phyloP scores from a whole-genome alignment of 1,140 invertebrate species.

The Phenacoccus solenopsis region DNA sequence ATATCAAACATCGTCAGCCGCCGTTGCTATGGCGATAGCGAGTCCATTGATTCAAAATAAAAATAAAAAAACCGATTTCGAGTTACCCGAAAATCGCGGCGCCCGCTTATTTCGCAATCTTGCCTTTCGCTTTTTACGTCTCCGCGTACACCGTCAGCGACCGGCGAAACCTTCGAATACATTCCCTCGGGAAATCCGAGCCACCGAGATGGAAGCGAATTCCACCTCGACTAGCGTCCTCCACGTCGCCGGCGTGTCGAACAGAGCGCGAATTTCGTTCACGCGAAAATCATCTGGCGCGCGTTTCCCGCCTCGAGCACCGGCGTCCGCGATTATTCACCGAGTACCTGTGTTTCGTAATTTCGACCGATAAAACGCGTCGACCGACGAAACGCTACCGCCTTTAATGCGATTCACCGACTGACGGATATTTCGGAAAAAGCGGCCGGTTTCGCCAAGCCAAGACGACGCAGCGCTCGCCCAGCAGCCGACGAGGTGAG shows the following conservation, averaged over 20 bases:
- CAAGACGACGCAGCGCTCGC: too few relatives aligned
- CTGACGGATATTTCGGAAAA: neutral
- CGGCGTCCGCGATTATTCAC: neutral
- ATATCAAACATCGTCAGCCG: slow-evolving; percentile 25
- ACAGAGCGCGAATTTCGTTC: too few relatives aligned
- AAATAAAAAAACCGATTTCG: neutral
- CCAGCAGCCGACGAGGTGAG: slow-evolving; percentile 7
- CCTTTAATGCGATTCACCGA: neutral
- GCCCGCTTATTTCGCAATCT: too few relatives aligned
- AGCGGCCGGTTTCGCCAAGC: neutral
- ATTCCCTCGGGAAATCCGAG: too few relatives aligned
- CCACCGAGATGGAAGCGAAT: too few relatives aligned
- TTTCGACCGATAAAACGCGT: neutral
- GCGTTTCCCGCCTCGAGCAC: too few relatives aligned
- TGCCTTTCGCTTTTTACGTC: too few relatives aligned
- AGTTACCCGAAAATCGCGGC: neutral
- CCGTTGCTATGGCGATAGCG: slow-evolving; percentile 28
- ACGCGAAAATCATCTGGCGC: too few relatives aligned
- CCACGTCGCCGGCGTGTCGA: neutral
- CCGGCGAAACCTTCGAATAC: too few relatives aligned
- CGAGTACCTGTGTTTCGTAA: too few relatives aligned
- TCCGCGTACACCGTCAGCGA: too few relatives aligned
- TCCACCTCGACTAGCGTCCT: neutral
- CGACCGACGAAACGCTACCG: neutral
- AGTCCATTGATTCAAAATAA: slow-evolving; percentile 8